Percentiles rank a stretch among this genome's conserved stretches.
These are phyloP conservation scores for Syrphus vitripennis DNA, from an alignment of 2,888 invertebrate genomes.

Conservation along the genomic window DNA sequence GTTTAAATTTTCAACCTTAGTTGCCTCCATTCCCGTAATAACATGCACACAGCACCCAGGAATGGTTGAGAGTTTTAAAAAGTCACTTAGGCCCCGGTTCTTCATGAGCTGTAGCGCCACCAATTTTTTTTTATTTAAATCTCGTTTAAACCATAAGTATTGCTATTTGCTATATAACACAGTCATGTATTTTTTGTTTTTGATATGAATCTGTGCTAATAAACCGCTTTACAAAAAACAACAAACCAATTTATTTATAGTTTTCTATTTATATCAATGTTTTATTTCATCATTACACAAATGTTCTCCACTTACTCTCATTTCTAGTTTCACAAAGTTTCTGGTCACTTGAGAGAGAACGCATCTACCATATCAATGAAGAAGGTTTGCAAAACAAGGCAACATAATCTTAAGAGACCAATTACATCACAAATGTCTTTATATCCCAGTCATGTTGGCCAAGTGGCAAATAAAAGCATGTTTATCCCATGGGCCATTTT, in stretches of 20 bases:
- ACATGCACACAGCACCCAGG: too few species aligned
- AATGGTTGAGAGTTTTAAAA: too few species aligned
- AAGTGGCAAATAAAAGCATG: neutral
- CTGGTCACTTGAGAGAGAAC: neutral
- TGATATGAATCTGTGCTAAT: too few species aligned
- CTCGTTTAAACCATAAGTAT: too few species aligned
- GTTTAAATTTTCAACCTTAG: too few species aligned
- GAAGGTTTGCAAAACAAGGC: neutral
- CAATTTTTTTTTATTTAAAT: too few species aligned
- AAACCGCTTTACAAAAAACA: neutral
- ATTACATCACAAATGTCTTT: neutral
- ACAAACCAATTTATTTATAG: neutral
- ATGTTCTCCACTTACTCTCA: neutral
- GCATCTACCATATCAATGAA: neutral
- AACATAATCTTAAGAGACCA: neutral
- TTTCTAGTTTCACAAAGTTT: neutral
- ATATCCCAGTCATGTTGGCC: neutral
- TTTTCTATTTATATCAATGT: neutral
- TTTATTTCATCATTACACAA: neutral
- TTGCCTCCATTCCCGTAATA: too few species aligned
- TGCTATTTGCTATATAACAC: too few species aligned
- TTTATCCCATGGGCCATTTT: neutral
- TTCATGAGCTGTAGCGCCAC: too few species aligned
- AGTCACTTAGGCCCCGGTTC: too few species aligned
- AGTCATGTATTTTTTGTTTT: too few species aligned